phyloP scores from a whole-genome alignment of 2,888 invertebrate genomes.

The Hymenopus coronatus region DNA sequence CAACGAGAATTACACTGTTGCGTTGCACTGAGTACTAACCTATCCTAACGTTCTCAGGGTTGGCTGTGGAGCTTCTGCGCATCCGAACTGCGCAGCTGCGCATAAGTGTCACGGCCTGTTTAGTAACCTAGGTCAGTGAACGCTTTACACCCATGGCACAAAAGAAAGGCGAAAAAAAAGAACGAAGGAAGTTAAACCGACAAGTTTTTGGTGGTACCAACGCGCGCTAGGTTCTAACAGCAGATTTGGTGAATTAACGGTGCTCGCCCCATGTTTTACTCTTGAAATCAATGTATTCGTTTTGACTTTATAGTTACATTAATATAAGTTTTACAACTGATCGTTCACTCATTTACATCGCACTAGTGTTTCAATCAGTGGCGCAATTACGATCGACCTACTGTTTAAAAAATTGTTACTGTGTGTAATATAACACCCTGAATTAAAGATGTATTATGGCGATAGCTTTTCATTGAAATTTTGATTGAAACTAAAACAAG shows the following conservation, averaged over 20 bases:
- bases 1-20: background rate
- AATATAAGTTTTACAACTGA: no score
- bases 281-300: background rate
- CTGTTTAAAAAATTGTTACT: no score
- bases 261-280: background rate
- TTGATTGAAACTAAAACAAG: no score
- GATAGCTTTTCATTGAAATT: no score
- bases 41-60: slow-evolving; percentile 6
- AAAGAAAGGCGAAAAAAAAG: background rate
- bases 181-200: slow-evolving; percentile 6
- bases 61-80: slow-evolving; percentile 8
- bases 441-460: no score
- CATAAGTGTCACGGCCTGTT: background rate
- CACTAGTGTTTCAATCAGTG: no score
- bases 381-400: no score
- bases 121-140: slow-evolving; percentile 17
- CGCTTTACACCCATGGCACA: slow-evolving; percentile 8
- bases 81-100: slow-evolving; percentile 10
- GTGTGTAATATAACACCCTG: no score
- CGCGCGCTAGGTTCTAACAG: background rate
- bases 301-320: background rate
- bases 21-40: background rate
- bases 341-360: no score
- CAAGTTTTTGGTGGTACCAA: slow-evolving; percentile 11
- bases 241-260: background rate